Percentiles rank a stretch among this genome's conserved stretches.
Conservation (phyloP, 2,888 invertebrate species). For the Pollenia labialis region DNA sequence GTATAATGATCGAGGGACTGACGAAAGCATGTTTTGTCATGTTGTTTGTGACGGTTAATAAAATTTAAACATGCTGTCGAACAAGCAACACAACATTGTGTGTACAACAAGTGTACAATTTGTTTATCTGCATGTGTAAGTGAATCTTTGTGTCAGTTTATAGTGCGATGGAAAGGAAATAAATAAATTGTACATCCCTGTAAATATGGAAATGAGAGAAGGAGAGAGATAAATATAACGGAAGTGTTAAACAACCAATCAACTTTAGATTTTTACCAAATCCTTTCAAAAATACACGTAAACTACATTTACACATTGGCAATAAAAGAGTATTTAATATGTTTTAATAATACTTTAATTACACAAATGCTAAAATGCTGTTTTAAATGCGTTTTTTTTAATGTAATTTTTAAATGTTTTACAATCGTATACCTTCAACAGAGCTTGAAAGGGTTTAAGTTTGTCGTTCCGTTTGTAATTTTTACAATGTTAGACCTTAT, state of each 20-base stretch:
- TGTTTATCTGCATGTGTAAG: neutral
- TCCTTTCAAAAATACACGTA: neutral
- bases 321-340: neutral
- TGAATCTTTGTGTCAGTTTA: neutral
- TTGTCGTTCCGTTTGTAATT: no score
- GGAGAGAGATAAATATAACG: neutral
- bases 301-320: neutral
- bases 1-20: conserved; percentile 7
- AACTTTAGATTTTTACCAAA: conserved; percentile 27
- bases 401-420: conserved; percentile 2
- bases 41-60: conserved; percentile 27
- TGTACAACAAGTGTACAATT: neutral
- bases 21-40: conserved; percentile 11
- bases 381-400: neutral
- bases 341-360: neutral
- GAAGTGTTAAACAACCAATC: conserved; percentile 29
- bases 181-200: conserved; percentile 16
- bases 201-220: neutral
- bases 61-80: conserved; percentile 52
- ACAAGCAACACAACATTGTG: conserved; percentile 38
- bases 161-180: conserved; percentile 23
- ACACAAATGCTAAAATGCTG: conserved; percentile 5
- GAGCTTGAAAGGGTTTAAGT: no score
- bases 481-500: no score
- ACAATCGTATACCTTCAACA: neutral